Evolutionary conservation across 2,888 invertebrate species (phyloP).

Genomic region (Caenorhabditis sp.): DNA sequence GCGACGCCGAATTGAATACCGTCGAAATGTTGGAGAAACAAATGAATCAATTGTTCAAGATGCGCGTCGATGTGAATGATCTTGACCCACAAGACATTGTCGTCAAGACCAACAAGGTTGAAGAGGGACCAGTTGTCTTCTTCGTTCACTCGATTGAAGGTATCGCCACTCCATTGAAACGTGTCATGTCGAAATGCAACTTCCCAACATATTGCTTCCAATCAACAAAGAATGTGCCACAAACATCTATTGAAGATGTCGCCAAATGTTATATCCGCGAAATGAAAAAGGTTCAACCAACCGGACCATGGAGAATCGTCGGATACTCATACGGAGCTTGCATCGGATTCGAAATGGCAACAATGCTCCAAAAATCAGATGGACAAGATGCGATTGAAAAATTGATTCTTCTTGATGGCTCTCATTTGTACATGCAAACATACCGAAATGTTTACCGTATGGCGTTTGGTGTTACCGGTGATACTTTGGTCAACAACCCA

Average conservation of each 20-base stretch:
- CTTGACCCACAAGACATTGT: conserved; percentile 70
- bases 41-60: conserved; percentile 71
- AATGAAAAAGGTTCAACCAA: conserved; percentile 81
- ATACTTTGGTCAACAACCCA: conserved; percentile 69
- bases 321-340: conserved; percentile 96
- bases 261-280: conserved; percentile 73
- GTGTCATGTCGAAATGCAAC: conserved; percentile 78
- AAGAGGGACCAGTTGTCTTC: conserved; percentile 71
- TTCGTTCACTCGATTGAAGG: conserved; percentile 89
- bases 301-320: conserved; percentile 85
- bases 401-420: conserved; percentile 86
- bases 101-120: conserved; percentile 65
- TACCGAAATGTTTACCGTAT: conserved; percentile 71
- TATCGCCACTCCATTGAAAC: conserved; percentile 68
- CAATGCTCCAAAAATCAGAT: conserved; percentile 78
- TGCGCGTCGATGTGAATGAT: conserved; percentile 74
- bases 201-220: conserved; percentile 71
- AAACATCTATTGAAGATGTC: conserved; percentile 68
- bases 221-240: conserved; percentile 66
- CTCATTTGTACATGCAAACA: conserved; percentile 73
- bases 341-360: conserved; percentile 92
- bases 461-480: conserved; percentile 71
- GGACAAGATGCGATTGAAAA: conserved; percentile 71
- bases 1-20: conserved; percentile 65
- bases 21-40: conserved; percentile 68